Base-by-base conservation (phyloP, 2,797 vertebrate genomes). In the Acrossocheilus wenchowensis region DNA sequence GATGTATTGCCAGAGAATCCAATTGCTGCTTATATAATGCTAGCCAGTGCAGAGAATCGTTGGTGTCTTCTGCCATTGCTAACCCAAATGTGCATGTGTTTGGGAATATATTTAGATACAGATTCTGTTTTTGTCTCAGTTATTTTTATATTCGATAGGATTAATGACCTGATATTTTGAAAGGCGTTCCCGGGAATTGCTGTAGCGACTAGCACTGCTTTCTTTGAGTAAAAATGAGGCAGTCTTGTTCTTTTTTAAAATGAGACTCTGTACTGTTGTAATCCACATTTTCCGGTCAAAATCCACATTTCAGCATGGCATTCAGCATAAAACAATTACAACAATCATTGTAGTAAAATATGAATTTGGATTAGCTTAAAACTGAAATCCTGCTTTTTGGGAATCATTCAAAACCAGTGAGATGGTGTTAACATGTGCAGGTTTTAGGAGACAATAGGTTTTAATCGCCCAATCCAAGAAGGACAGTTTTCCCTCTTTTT, bases 1-100 rank as follows among this genome's bases (percentile, higher is more conserved):
- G 90, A 92, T 90, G 81, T 88, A 88, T 85, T 87, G 62, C 79
- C 82, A 62, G 78, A 77, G 73, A 88, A 84, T 84, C 62, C 48
- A 86, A 81, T 57, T 75, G 62, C 79, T 80, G 26, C 79, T 85
- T 87, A 79, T 75, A 68, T 88, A 87, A 88, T 50, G 85, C 50
- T 75, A 54, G 85, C 34, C 50, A 81, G 50, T 48, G 43, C 68
- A 64, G 79, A 87, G 50, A 78, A 75, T 77, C 60, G 57, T 81
- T 77, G 73, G 72, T 57, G 82, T 69, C 71, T 78, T 69, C 62
- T 78, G 36, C 36, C 64, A 43, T 17, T 80, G 68, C 48, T 74
- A 64, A 52, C 45, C 14, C 34, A 79, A 41, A 75, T 86, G 54
- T 54, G 45, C 52, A 62, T 36, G 57, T 85, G 69, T 81, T 62